Evolutionary conservation across 2,888 invertebrate species (phyloP), one percentile per base, ranked within the genome.

Genomic region (Drosophila prostipennis): DNA sequence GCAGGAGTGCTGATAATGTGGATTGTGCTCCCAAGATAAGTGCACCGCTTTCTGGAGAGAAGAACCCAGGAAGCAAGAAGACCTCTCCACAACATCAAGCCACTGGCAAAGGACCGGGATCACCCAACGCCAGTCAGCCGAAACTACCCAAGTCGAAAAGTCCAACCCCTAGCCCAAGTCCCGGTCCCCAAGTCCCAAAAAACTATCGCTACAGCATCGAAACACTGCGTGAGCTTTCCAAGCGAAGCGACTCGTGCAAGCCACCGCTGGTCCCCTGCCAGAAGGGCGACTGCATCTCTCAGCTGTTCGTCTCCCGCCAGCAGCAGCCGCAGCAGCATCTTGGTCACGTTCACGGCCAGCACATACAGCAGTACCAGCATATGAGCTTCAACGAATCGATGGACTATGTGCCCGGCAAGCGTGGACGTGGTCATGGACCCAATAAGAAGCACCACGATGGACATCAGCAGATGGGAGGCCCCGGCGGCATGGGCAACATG

Each of bases 281-380:
- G 52, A 90, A 89, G 19, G 90, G 89, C 1, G 88, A 89, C 49
- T 90, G 88, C 57, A 89, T 90, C 43, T 68, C 90, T 1, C 89
- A 90, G 51, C 59, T 90, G 29, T 90, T 90, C 60, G 90, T 90
- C 0, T 80, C 90, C 11, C 80, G 89, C 0, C 76, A 67, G 7
- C 76, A 74, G 37, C 82, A 77, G 13, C 76, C 80, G 16, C 80
- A 80, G 43, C 86, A 86, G 13, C 79, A 79, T 23, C 86, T 80
- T 34, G 71, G 59, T 6, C 85, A 81, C 7, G 56, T 65, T 1
- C 55, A 79, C 34, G 78, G 72, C 23, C 78, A 77, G 19, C 89
- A 89, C 29, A 61, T 83, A 2, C 87, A 81, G 37, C 90, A 89
- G 59, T 90, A 85, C 48, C 91, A 90, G 46, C 91, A 91, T 11